A percentile compares a stretch with the other conserved stretches of the same genome.
phyloP scores from a whole-genome alignment of 2,888 invertebrate species.

The Agrenia bidenticulata region DNA sequence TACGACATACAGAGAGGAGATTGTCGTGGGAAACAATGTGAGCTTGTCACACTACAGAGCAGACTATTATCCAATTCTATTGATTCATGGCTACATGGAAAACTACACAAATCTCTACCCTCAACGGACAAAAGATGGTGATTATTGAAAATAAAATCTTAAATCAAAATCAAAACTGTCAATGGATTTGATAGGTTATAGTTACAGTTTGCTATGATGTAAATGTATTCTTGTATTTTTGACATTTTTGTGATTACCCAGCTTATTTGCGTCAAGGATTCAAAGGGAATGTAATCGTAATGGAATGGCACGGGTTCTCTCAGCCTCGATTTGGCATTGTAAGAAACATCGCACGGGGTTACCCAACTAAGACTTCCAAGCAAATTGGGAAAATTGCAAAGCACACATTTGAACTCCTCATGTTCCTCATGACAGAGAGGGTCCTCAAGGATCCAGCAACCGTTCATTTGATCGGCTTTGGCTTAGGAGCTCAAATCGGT shows the following conservation, averaged over 20 bases:
- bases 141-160: not conserved
- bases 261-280: slow-evolving; percentile 42
- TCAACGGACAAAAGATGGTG: slow-evolving; percentile 43
- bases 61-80: slow-evolving; percentile 35
- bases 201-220: no score
- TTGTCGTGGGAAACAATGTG: slow-evolving; percentile 44
- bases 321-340: slow-evolving; percentile 36
- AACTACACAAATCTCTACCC: slow-evolving; percentile 41
- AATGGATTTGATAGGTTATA: no score
- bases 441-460: slow-evolving; percentile 36
- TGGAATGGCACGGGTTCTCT: slow-evolving; percentile 39
- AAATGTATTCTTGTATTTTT: no score
- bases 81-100: slow-evolving; percentile 47
- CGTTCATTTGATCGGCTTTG: slow-evolving; percentile 41
- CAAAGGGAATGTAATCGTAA: slow-evolving; percentile 40
- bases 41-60: slow-evolving; percentile 39
- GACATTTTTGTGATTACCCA: no score
- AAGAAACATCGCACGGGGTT: slow-evolving; percentile 36
- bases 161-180: not conserved
- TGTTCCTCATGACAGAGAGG: slow-evolving; percentile 40
- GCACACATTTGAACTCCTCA: slow-evolving; percentile 35
- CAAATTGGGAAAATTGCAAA: slow-evolving; percentile 35
- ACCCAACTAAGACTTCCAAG: slow-evolving; percentile 32
- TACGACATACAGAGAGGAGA: slow-evolving; percentile 40
- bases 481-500: slow-evolving; percentile 38